phyloP scores from a whole-genome alignment of 2,113 vertebrate species.

The Cathartes aura region DNA sequence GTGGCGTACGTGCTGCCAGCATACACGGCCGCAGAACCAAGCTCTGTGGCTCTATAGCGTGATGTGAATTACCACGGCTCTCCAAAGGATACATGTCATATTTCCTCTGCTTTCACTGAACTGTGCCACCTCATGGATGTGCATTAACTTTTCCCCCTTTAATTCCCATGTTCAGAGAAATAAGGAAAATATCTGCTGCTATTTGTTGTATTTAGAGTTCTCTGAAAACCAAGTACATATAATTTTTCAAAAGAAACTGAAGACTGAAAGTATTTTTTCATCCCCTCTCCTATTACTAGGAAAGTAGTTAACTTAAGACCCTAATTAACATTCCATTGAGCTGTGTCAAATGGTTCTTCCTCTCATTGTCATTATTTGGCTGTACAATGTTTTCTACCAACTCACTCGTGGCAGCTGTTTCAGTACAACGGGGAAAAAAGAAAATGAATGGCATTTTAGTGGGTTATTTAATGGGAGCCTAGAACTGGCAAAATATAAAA shows the following conservation, averaged over 20 bases:
- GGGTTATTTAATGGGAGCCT: neutral
- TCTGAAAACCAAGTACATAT: neutral
- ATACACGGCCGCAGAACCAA: neutral
- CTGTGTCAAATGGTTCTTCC: neutral
- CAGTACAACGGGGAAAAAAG: neutral
- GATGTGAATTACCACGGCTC: fast-evolving
- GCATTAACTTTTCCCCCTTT: neutral
- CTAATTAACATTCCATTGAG: neutral
- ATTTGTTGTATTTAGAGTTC: neutral
- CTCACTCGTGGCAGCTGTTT: neutral
- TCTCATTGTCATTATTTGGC: neutral
- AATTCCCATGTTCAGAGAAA: neutral
- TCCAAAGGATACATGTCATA: neutral
- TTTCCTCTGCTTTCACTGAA: neutral
- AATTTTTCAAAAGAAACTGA: neutral
- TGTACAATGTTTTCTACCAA: neutral
- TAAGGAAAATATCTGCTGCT: neutral
- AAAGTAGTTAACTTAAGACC: neutral
- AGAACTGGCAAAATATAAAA: neutral
- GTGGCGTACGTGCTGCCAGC: fast-evolving
- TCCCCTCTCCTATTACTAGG: neutral
- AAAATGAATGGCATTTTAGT: neutral
- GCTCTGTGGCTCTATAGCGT: neutral
- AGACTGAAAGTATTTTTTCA: neutral
- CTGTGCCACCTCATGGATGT: neutral